Conservation (phyloP, 2,113 vertebrate genomes). For the Microtus oregoni region DNA sequence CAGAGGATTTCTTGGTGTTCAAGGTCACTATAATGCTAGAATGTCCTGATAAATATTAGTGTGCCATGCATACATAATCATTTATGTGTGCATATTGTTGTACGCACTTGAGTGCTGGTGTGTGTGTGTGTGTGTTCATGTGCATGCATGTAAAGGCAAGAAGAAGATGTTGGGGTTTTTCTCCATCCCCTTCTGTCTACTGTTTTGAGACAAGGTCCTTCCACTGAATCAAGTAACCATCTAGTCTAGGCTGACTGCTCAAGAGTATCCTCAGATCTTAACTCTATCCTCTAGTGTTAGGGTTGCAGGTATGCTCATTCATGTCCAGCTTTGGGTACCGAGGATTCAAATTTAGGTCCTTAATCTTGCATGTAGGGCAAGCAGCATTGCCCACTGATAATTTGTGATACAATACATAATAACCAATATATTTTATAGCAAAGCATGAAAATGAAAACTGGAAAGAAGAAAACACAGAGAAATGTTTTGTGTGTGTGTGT, state of each 20-base stretch:
- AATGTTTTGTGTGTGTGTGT: neutral
- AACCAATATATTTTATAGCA: neutral
- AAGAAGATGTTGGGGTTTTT: neutral
- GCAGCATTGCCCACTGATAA: neutral
- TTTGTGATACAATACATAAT: neutral
- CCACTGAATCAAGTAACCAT: neutral
- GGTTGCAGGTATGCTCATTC: neutral
- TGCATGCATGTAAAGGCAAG: neutral
- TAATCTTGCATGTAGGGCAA: neutral
- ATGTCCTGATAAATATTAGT: neutral
- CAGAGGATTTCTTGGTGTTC: neutral
- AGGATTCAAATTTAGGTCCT: neutral
- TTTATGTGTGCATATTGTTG: neutral
- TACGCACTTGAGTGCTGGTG: neutral
- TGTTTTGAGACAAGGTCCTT: neutral
- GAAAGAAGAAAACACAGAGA: neutral
- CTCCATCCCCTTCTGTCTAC: neutral
- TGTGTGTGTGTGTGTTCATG: neutral
- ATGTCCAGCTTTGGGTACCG: neutral
- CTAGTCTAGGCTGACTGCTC: neutral
- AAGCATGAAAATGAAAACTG: conserved; percentile 38
- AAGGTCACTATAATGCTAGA: neutral
- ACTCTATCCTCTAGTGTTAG: neutral
- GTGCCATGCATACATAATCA: neutral
- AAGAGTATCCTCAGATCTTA: neutral